phyloP scores from a whole-genome alignment of 1,140 invertebrate genomes.

The Apolygus lucorum region DNA sequence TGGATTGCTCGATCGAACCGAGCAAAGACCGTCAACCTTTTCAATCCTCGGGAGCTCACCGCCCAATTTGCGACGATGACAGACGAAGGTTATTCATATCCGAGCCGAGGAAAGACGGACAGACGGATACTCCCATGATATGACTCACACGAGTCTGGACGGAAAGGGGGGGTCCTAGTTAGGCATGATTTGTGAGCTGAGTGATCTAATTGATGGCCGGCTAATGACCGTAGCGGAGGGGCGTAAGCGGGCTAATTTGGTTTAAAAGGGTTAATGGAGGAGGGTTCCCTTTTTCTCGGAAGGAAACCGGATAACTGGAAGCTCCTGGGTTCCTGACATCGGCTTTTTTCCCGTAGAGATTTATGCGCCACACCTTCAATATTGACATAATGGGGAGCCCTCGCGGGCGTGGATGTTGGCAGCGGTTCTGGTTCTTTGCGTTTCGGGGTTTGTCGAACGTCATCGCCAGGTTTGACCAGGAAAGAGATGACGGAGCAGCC shows the following conservation, averaged over 20 bases:
- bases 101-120: background rate
- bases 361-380: too few species aligned
- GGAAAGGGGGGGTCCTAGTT: background rate
- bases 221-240: background rate
- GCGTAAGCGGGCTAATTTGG: background rate
- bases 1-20: too few species aligned
- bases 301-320: background rate
- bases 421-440: too few species aligned
- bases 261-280: background rate
- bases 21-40: too few species aligned
- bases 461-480: too few species aligned
- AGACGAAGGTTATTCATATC: background rate
- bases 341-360: too few species aligned
- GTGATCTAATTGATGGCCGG: background rate
- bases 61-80: background rate
- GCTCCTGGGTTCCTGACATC: background rate
- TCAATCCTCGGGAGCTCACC: too few species aligned
- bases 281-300: background rate
- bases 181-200: background rate
- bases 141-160: background rate
- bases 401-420: too few species aligned
- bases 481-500: too few species aligned
- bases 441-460: too few species aligned
- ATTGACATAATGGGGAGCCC: too few species aligned
- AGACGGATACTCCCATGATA: background rate